A percentile compares a stretch with the other conserved stretches of the same genome.
These are phyloP conservation scores for Drosophila mettleri DNA, from an alignment of 2,888 invertebrate genomes.

Conservation along the genomic window DNA sequence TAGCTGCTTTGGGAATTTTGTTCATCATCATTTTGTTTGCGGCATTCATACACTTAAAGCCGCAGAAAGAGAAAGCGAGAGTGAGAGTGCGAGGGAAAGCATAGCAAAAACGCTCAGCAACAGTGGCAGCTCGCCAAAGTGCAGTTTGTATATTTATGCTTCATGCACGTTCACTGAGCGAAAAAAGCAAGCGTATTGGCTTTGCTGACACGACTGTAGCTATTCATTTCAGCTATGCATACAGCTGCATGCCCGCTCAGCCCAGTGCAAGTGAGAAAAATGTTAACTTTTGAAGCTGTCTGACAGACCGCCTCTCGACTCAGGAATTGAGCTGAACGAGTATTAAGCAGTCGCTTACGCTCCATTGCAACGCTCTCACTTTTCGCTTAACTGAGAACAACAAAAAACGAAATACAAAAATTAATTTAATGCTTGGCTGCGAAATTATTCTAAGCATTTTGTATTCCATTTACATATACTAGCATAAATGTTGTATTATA, in stretches of 20 bases:
- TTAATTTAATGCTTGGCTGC: slow-evolving; percentile 71
- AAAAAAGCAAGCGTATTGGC: background rate
- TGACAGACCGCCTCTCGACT: too few relatives aligned
- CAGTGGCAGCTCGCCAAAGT: slow-evolving; percentile 50
- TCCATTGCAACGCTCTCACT: background rate
- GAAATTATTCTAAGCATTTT: slow-evolving; percentile 56
- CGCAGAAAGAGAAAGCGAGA: background rate
- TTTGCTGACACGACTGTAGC: too few relatives aligned
- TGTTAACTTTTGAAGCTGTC: too few relatives aligned
- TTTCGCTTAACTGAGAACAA: slow-evolving; percentile 16
- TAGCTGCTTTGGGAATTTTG: slow-evolving; percentile 54
- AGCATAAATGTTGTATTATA: slow-evolving; percentile 22
- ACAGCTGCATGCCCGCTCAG: background rate
- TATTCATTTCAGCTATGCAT: background rate
- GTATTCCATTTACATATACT: slow-evolving; percentile 12
- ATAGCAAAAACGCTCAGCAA: background rate
- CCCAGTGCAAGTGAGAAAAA: too few relatives aligned
- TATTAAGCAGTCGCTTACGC: background rate
- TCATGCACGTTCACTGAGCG: background rate
- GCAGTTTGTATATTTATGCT: slow-evolving; percentile 49
- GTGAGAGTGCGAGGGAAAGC: background rate
- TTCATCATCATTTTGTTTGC: slow-evolving; percentile 62
- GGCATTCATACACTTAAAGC: slow-evolving; percentile 27
- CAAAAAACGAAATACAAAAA: slow-evolving; percentile 39
- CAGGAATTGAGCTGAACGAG: background rate